phyloP scores from a whole-genome alignment of 2,113 vertebrate genomes.

The Stigmatopora nigra region DNA sequence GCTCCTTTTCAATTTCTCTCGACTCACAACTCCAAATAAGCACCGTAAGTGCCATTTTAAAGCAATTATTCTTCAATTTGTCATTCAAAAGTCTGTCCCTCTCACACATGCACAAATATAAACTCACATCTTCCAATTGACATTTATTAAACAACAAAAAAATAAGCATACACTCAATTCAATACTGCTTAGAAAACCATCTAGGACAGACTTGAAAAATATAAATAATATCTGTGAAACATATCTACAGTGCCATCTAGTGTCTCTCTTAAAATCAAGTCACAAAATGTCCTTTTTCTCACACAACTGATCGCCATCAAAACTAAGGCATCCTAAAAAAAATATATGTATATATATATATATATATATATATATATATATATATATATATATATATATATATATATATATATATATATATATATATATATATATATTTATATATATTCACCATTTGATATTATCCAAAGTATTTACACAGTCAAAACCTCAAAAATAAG shows the following conservation, averaged over 20 bases:
- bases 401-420: too few species aligned
- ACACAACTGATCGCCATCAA: too few species aligned
- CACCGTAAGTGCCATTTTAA: too few species aligned
- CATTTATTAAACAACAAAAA: background rate
- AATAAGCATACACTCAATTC: slow-evolving; percentile 2
- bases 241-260: slow-evolving; percentile 76
- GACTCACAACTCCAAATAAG: background rate
- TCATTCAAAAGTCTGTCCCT: background rate
- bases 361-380: too few species aligned
- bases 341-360: too few species aligned
- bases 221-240: slow-evolving; percentile 8
- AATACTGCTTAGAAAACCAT: slow-evolving; percentile 13
- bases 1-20: background rate
- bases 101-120: slow-evolving; percentile 3
- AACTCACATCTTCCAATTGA: background rate
- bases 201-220: slow-evolving; percentile 13
- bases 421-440: too few species aligned
- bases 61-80: background rate
- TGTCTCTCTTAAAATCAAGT: slow-evolving; percentile 40
- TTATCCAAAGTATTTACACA: too few species aligned
- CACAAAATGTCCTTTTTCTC: background rate
- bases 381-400: too few species aligned
- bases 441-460: too few species aligned
- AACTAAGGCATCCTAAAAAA: too few species aligned
- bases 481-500: too few species aligned